Conservation (phyloP, 2,113 vertebrate species). For the Maccullochella peelii region DNA sequence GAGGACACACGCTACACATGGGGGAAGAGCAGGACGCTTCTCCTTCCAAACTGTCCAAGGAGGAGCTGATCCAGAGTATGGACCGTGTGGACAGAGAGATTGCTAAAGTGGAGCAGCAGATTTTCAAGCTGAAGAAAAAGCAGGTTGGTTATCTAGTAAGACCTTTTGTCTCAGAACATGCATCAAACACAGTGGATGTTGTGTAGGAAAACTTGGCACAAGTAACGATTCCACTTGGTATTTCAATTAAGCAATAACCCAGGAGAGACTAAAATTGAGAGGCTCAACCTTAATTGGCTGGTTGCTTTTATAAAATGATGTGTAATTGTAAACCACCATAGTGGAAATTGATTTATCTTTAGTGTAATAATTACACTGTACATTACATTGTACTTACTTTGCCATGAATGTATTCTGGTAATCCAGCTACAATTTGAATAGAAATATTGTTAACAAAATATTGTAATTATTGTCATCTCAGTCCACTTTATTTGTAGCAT, state of each 20-base stretch:
- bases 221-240: background rate
- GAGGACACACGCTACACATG: constrained; percentile 85
- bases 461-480: too few species aligned
- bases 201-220: constrained; percentile 7
- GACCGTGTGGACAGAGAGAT: constrained; percentile 98
- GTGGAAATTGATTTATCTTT: background rate
- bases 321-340: background rate
- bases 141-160: constrained; percentile 85
- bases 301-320: background rate
- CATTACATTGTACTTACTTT: too few species aligned
- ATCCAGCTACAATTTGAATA: background rate
- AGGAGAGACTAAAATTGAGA: background rate
- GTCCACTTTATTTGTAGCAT: background rate
- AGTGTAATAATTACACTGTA: background rate
- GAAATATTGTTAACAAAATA: background rate
- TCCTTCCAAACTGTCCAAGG: constrained; percentile 98
- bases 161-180: constrained; percentile 18
- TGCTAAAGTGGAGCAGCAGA: constrained; percentile 98
- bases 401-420: background rate
- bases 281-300: background rate
- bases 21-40: constrained; percentile 95
- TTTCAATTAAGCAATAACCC: background rate
- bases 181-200: constrained; percentile 18
- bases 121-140: constrained; percentile 98
- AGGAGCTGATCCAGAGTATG: constrained; percentile 99